Percentiles rank a stretch among this genome's conserved stretches.
These are phyloP conservation scores for Myiopsitta monachus DNA, from an alignment of 2,113 vertebrate species.

Conservation along the genomic window DNA sequence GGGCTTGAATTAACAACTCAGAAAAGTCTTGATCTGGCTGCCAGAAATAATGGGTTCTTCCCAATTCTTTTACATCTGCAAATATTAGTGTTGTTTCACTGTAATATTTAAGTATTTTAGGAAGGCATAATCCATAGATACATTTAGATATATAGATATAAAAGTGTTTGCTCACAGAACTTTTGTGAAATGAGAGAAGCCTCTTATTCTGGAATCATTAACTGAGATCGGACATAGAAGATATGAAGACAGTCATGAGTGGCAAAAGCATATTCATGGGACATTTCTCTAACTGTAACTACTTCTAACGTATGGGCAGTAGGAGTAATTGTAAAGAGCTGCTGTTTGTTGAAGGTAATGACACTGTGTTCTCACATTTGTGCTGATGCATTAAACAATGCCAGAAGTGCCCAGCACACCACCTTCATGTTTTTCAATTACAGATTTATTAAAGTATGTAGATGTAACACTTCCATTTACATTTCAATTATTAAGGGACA, in stretches of 20 bases:
- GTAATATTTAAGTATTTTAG: neutral
- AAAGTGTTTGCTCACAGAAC: neutral
- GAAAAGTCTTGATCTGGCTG: neutral
- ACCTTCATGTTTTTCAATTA: neutral
- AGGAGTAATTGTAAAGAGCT: neutral
- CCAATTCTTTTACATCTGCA: neutral
- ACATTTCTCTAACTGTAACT: neutral
- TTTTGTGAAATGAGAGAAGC: neutral
- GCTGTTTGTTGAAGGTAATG: neutral
- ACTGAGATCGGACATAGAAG: neutral
- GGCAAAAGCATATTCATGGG: neutral
- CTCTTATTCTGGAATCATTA: neutral
- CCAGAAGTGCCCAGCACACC: neutral
- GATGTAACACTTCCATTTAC: neutral
- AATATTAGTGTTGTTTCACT: neutral
- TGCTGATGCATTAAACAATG: neutral
- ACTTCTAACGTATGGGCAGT: neutral
- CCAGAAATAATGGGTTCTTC: neutral
- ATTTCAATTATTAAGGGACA: neutral
- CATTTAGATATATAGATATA: rapidly evolving
- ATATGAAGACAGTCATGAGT: neutral
- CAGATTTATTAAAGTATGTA: neutral
- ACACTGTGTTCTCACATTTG: neutral
- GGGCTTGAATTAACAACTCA: neutral
- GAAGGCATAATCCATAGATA: neutral